Evolutionary conservation across 1,140 invertebrate genomes (phyloP), one percentile per base, ranked within the genome.

Genomic region (Oppia nitens): DNA sequence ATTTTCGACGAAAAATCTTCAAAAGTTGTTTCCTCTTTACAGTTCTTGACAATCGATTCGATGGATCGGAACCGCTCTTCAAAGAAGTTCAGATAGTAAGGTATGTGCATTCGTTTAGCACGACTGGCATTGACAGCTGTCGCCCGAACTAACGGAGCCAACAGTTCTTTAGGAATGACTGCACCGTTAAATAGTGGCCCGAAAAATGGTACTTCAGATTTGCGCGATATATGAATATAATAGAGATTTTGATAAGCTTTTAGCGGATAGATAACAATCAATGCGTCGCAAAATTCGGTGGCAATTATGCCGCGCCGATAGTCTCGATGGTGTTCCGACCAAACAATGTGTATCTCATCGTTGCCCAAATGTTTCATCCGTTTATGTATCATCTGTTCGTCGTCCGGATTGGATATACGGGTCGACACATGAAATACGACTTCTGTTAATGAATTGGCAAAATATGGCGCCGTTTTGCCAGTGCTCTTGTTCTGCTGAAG

Each of bases 291-390:
- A 77, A 99, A 99, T 75, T 98, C 92, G 17, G 95, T 99, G 24
- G 95, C 91, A 70, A 98, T 86, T 61, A 97, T 96, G 66, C 93
- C 92, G 45, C 94, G 78, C 58, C 93, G 80, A 76, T 98, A 99
- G 68, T 95, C 89, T 55, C 92, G 77, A 70, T 77, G 80, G 71
- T 98, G 92, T 71, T 99, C 95, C 23, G 91, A 96, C 95, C 95
- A 99, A 17, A 99, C 91, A 61, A 98, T 94, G 68, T 98, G 94
- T 32, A 98, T 89, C 75, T 98, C 95, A 74, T 99, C 95, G 73
- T 99, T 99, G 47, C 93, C 93, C 54, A 98, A 75, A 77, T 97
- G 94, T 12, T 88, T 80, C 23, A 90, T 90, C 78, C 96, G 96
- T 68, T 88, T 87, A 60, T 94, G 76, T 66, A 92, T 80, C 59